A percentile compares a stretch with the other conserved stretches of the same genome.
Conservation (phyloP, 2,113 vertebrate species). For the Galemys pyrenaicus region DNA sequence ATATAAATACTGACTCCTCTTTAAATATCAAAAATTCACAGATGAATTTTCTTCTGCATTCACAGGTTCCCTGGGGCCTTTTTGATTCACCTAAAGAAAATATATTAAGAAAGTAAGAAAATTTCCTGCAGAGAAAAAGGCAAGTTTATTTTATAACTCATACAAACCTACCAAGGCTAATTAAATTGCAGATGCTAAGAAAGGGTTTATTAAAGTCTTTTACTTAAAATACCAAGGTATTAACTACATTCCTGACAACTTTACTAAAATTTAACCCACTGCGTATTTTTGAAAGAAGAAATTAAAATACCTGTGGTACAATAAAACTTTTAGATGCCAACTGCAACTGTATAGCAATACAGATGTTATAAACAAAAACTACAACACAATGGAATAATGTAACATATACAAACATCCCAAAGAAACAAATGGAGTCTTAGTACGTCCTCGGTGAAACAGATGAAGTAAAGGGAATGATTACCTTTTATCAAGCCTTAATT, state of each 20-base stretch:
- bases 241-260: conserved; percentile 32
- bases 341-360: background rate
- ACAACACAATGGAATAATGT: background rate
- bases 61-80: conserved; percentile 66
- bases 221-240: background rate
- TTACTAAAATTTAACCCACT: background rate
- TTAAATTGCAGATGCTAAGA: background rate
- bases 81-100: conserved; percentile 75
- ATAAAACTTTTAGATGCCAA: conserved; percentile 37
- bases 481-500: conserved; percentile 7
- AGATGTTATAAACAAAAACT: background rate
- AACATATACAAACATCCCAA: background rate
- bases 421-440: background rate
- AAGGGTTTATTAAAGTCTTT: background rate
- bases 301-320: conserved; percentile 31
- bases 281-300: conserved; percentile 34
- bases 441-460: conserved; percentile 37
- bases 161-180: background rate
- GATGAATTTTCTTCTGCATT: conserved; percentile 61
- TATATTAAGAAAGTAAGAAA: conserved; percentile 54
- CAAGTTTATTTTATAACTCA: background rate
- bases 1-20: conserved; percentile 71
- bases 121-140: conserved; percentile 9
- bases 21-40: conserved; percentile 75
- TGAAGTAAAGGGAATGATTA: background rate